phyloP scores from a whole-genome alignment of 2,113 vertebrate genomes.

The Lampris megalopsis region DNA sequence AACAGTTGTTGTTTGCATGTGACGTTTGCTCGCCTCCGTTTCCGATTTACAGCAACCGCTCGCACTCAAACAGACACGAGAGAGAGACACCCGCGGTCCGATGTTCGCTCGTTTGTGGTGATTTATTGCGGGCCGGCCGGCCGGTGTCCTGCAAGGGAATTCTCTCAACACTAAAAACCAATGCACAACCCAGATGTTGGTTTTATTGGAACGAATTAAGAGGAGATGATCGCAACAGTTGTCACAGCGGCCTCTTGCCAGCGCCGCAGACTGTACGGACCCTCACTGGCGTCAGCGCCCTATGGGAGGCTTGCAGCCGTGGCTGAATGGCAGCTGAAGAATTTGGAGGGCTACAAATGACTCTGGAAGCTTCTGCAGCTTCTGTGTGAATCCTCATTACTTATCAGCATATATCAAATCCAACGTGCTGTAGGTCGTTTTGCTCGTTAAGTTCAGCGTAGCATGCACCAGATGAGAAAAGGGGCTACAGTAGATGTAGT shows the following conservation, averaged over 20 bases:
- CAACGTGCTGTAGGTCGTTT: too few relatives aligned
- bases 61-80: not conserved
- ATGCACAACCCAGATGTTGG: constrained; percentile 36
- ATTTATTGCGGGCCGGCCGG: not conserved
- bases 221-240: constrained; percentile 42
- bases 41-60: not conserved
- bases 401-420: too few relatives aligned
- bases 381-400: too few relatives aligned
- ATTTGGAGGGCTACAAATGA: not conserved
- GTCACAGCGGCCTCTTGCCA: constrained; percentile 32
- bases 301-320: not conserved
- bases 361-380: too few relatives aligned
- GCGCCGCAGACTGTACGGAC: constrained; percentile 12
- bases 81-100: not conserved
- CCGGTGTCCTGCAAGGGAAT: not conserved
- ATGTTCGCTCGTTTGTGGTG: not conserved
- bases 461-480: too few relatives aligned
- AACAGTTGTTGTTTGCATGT: not conserved
- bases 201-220: constrained; percentile 52
- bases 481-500: too few relatives aligned
- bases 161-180: constrained; percentile 13
- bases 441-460: too few relatives aligned
- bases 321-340: not conserved
- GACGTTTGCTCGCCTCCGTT: not conserved
- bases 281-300: not conserved